phyloP scores from a whole-genome alignment of 1,140 invertebrate genomes.

The Drosophila kepulauana region DNA sequence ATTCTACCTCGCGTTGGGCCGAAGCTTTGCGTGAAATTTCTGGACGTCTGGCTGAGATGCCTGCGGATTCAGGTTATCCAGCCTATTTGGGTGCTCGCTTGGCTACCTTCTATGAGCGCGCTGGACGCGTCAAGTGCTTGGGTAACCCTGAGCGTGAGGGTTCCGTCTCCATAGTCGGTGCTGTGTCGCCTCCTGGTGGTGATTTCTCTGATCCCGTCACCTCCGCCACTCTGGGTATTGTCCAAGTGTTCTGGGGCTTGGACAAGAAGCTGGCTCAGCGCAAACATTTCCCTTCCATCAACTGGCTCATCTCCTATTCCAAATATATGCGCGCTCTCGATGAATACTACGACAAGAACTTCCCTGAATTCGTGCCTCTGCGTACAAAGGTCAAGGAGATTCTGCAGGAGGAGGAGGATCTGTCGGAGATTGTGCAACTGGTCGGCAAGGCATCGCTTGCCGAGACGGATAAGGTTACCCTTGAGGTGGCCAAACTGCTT shows the following conservation, averaged over 20 bases:
- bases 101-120: conserved; percentile 99
- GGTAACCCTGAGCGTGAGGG: conserved; percentile 99
- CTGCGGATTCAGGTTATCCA: conserved; percentile 99
- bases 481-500: conserved; percentile 98
- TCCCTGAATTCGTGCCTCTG: conserved; percentile 97
- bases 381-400: conserved; percentile 98
- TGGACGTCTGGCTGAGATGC: conserved; percentile 99
- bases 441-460: conserved; percentile 99
- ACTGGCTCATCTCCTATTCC: conserved; percentile 99
- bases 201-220: conserved; percentile 99
- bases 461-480: conserved; percentile 99
- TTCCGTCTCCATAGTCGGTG: conserved; percentile 99
- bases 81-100: conserved; percentile 98
- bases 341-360: conserved; percentile 99
- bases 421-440: conserved; percentile 99
- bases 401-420: conserved; percentile 99
- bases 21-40: conserved; percentile 99
- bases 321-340: conserved; percentile 99
- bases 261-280: conserved; percentile 99
- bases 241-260: conserved; percentile 99
- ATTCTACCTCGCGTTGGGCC: conserved; percentile 99
- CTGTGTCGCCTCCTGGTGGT: conserved; percentile 99
- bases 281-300: conserved; percentile 99
- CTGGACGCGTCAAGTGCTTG: conserved; percentile 98
- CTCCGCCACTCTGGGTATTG: conserved; percentile 99